Base-by-base conservation (phyloP, 2,797 vertebrate genomes). In the Anguilla obscura region DNA sequence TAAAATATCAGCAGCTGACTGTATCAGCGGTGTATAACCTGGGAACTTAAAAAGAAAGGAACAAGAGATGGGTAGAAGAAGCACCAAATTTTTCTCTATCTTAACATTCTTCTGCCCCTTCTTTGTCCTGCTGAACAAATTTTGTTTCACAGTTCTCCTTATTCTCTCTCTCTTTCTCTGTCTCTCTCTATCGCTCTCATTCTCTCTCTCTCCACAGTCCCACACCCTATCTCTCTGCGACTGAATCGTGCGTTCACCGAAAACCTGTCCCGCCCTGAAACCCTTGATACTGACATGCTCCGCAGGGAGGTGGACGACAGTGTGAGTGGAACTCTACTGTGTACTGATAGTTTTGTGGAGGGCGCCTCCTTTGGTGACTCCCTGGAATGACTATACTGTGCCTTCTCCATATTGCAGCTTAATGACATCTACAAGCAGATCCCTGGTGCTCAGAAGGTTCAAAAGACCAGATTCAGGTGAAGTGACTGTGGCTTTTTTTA, bases 401-500 rank as follows among this genome's bases (percentile, higher is more conserved):
- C 8, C 27, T 82, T 66, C 24, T 18, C 10, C 33, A 30, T 36
- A 56, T 88, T 92, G 0, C 94, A 99, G 99, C 94, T 99, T 71
- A 98, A 97, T 0, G 97, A 97, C 0, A 90, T 98, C 58, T 99
- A 98, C 95, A 97, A 96, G 90, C 96, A 97, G 85, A 95, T 99
- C 89, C 94, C 97, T 0, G 97, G 97, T 0, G 94, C 93, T 1
- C 98, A 98, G 90, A 97, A 95, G 86, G 94, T 98, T 87, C 97
- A 98, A 87, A 97, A 97, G 88, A 98, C 98, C 0, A 92, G 93
- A 7, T 99, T 99, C 94, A 97, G 99, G 99, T 99, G 93, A 95
- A 95, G 91, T 24, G 8, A 27, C 21, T 4, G 12, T 21, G n/a
- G 4, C 24, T 36, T 50, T 36, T 18, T 69, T 14, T 36, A 66